Evolutionary conservation across 2,113 vertebrate genomes (phyloP), one percentile per base, ranked within the genome.

Genomic region (Vimba vimba): DNA sequence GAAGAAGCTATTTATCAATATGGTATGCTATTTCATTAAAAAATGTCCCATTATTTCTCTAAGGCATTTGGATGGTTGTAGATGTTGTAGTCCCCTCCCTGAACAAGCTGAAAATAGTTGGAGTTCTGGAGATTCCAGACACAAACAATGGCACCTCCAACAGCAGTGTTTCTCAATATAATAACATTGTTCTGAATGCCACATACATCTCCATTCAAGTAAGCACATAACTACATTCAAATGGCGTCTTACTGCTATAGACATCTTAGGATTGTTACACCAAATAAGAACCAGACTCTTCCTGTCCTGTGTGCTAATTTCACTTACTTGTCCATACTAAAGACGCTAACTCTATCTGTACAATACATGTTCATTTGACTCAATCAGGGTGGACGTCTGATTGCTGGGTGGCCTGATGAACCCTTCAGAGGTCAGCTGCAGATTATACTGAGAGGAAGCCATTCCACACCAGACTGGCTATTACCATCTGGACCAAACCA

Each of bases 181-280:
- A 73, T 33, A 91, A 79, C 12, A 82, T 95, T 77, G 90, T 93
- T 79, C 43, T 97, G 6, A 94, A 94, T 74, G 96, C 95, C 5
- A 95, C 95, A 8, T 96, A 97, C 87, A 95, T 97, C 91, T 96
- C 93, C 45, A 92, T 97, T 59, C 96, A 96, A 95, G 97, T 97
- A 84, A 86, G 89, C 66, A 33, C n/a, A 62, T 69, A 1, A 50
- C 25, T 36, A 68, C n/a, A 33, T 30, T 19, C 27, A 68, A 47
- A 52, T 50, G 13, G 25, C 19, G 23, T 57, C 7, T 8, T 57
- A 3, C 55, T 57, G 6, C 4, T 17, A 13, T 36, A n/a, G 7
- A 25, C 1, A 17, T 39, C 2, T 47, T 71, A 59, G 33, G 52
- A 11, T 66, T 11, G 74, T 45, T 68, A n/a, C 25, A 45, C 9